These are phyloP conservation scores for Tetheella fluctuosa DNA, from an alignment of 2,888 invertebrate genomes.

Conservation along the genomic window DNA sequence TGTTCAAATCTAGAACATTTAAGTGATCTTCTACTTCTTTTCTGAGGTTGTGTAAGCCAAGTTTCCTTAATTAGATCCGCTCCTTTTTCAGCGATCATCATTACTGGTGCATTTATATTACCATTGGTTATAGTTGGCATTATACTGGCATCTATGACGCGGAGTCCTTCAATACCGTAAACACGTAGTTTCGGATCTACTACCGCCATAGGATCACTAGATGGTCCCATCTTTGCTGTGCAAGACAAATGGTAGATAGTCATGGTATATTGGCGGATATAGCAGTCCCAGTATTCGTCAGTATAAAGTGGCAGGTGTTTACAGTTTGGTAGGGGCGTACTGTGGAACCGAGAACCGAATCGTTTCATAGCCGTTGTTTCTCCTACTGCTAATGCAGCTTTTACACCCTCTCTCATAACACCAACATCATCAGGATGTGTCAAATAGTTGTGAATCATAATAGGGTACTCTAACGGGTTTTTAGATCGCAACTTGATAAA, in stretches of 20 bases:
- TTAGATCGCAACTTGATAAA: slow-evolving; percentile 88
- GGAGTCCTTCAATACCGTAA: slow-evolving; percentile 89
- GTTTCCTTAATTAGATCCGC: slow-evolving; percentile 91
- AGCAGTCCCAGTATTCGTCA: slow-evolving; percentile 95
- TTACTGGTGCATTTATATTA: slow-evolving; percentile 93
- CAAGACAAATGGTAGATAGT: slow-evolving; percentile 95
- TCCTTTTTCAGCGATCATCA: slow-evolving; percentile 95
- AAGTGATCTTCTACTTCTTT: slow-evolving; percentile 51
- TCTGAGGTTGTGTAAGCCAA: slow-evolving; percentile 80
- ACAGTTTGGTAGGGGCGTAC: slow-evolving; percentile 91
- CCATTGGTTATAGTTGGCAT: slow-evolving; percentile 95
- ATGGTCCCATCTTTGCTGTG: slow-evolving; percentile 93
- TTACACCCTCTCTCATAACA: slow-evolving; percentile 93
- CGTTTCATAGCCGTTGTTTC: slow-evolving; percentile 91
- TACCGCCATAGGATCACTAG: slow-evolving; percentile 90
- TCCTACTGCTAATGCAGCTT: slow-evolving; percentile 91
- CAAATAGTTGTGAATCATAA: slow-evolving; percentile 96
- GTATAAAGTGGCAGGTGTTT: slow-evolving; percentile 90
- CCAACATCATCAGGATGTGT: slow-evolving; percentile 93
- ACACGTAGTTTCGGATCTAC: slow-evolving; percentile 91
- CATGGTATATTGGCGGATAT: slow-evolving; percentile 92
- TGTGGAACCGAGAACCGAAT: slow-evolving; percentile 91
- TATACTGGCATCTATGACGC: slow-evolving; percentile 94
- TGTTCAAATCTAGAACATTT: slow-evolving; percentile 52
- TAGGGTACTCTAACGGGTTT: slow-evolving; percentile 91